Evolutionary conservation across 2,797 vertebrate species (phyloP).

Genomic region (Myiothlypis coronata): DNA sequence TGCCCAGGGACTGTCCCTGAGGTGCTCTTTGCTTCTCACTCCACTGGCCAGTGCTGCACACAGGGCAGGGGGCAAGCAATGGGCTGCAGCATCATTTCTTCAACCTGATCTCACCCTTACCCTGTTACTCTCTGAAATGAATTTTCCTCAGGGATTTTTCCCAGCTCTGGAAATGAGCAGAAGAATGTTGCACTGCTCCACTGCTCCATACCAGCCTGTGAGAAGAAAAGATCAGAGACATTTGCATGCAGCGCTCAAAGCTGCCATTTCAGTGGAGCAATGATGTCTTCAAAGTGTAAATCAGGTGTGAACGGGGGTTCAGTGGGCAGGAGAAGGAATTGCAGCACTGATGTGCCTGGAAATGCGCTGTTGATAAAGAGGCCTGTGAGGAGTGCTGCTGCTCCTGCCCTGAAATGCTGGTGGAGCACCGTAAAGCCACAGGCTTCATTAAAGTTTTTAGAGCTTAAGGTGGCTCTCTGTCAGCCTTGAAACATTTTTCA

Average conservation of each 20-base stretch:
- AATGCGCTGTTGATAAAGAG: neutral
- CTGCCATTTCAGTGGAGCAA: neutral
- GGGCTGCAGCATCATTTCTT: neutral
- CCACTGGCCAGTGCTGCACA: neutral
- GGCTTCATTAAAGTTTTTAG: neutral
- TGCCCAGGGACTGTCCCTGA: neutral
- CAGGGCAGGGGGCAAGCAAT: neutral
- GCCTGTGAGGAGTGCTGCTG: neutral
- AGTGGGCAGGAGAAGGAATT: neutral
- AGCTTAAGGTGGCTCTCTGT: neutral
- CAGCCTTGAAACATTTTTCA: neutral
- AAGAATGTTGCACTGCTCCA: rapidly evolving
- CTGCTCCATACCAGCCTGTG: neutral
- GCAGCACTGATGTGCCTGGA: neutral
- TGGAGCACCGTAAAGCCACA: neutral
- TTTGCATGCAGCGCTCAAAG: neutral
- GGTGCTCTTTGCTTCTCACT: neutral
- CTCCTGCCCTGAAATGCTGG: neutral
- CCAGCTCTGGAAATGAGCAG: neutral
- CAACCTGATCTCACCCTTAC: neutral
- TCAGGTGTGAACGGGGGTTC: neutral
- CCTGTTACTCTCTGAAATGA: neutral
- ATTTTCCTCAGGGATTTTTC: neutral
- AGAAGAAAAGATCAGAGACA: neutral
- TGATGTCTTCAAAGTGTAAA: neutral